Evolutionary conservation across 2,888 invertebrate species (phyloP), one percentile per base, ranked within the genome.

Genomic region (Parnassius smintheus): DNA sequence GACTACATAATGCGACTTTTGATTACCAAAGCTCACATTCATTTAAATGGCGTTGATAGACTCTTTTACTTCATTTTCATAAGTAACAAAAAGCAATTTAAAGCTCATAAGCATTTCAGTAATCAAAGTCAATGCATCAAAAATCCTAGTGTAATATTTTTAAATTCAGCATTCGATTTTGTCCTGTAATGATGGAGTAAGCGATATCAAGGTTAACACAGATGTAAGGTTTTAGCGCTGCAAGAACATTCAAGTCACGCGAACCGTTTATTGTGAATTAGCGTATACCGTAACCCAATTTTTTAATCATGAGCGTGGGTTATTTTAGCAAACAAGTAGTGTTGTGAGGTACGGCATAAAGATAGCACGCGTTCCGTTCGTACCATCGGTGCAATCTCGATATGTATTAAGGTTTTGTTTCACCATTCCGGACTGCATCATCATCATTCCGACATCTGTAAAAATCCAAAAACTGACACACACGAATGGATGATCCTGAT

Each of bases 391-490:
- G 89, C 93, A 94, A 93, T 91, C 93, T 91, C 93, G 93, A 93
- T 93, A 94, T 89, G 94, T 93, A 94, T 95, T 96, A 93, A 95
- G 93, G 92, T 94, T 95, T 93, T 96, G 96, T 95, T 96, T 97
- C 95, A 97, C 96, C 97, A 97, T 97, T 94, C 97, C 97, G 91
- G 96, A 95, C 95, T 97, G 96, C 96, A 97, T 96, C 97, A 97
- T 96, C 94, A 97, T 96, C 97, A 97, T 97, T 94, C 97, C 97
- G 93, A 97, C 97, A 97, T 97, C 97, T 97, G 97, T 84, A 95
- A 96, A 95, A 94, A 95, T 93, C 92, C 92, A 92, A 92, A 93
- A 88, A 84, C 91, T 91, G 91, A 91, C 90, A 89, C 84, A 86
- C 78, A 86, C 83, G 87, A 80, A 85, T 78, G 83, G 78, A 82